Conservation (phyloP, 2,113 vertebrate genomes). For the Onychostoma macrolepis region DNA sequence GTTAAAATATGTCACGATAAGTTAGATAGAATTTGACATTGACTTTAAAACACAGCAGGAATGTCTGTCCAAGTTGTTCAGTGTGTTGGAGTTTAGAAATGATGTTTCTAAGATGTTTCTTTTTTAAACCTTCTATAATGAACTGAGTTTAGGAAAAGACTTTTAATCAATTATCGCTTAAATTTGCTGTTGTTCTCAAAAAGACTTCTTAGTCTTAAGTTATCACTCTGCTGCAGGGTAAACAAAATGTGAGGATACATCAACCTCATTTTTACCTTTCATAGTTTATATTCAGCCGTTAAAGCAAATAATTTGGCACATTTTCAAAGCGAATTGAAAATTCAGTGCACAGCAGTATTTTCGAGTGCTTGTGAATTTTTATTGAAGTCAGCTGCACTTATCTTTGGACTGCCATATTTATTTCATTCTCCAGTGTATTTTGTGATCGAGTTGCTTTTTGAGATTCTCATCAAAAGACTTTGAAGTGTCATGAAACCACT, state of each 20-base stretch:
- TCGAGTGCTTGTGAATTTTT: slow-evolving; percentile 49
- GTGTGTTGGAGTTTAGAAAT: neutral
- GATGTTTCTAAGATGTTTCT: neutral
- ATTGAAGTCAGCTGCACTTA: slow-evolving; percentile 73
- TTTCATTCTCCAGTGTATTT: slow-evolving; percentile 65
- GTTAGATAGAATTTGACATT: neutral
- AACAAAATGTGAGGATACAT: slow-evolving; percentile 22
- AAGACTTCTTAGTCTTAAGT: neutral
- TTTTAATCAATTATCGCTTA: slow-evolving; percentile 10
- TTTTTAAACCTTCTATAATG: neutral
- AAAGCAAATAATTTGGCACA: slow-evolving; percentile 12
- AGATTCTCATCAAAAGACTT: slow-evolving; percentile 74
- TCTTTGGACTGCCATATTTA: slow-evolving; percentile 74
- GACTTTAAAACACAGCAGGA: neutral
- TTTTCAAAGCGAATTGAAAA: slow-evolving; percentile 36
- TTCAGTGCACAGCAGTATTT: slow-evolving; percentile 45
- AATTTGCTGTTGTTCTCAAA: slow-evolving; percentile 17
- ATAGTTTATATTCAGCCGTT: slow-evolving; percentile 27
- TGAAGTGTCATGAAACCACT: slow-evolving; percentile 70
- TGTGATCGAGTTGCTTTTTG: slow-evolving; percentile 69
- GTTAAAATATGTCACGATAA: neutral
- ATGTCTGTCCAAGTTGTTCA: neutral
- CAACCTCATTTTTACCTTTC: slow-evolving; percentile 38
- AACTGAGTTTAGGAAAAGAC: neutral
- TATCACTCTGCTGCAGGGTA: neutral